Percentiles rank a stretch among this genome's conserved stretches.
These are phyloP conservation scores for Silvanus unidentatus DNA, from an alignment of 2,888 invertebrate species.

Conservation along the genomic window DNA sequence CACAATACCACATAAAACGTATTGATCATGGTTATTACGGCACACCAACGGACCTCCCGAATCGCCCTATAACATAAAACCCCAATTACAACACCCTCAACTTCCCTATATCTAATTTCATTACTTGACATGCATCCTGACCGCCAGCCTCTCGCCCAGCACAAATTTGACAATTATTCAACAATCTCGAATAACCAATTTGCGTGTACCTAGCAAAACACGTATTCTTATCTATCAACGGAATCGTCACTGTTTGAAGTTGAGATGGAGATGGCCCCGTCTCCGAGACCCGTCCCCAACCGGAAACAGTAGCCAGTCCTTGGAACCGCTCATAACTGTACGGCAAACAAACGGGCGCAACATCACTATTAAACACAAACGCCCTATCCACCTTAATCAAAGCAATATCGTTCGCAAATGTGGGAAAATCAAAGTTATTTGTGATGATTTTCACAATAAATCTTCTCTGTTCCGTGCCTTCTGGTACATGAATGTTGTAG, in stretches of 20 bases:
- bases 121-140: slow-evolving; percentile 32
- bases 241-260: slow-evolving; percentile 22
- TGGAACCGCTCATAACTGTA: slow-evolving; percentile 21
- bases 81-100: not conserved
- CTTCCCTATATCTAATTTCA: too few relatives aligned
- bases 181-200: slow-evolving; percentile 22
- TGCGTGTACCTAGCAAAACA: slow-evolving; percentile 23
- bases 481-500: slow-evolving; percentile 22
- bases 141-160: slow-evolving; percentile 25
- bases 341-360: slow-evolving; percentile 28
- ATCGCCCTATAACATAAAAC: slow-evolving; percentile 36
- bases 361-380: slow-evolving; percentile 15
- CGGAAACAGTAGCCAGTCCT: slow-evolving; percentile 23
- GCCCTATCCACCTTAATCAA: slow-evolving; percentile 24
- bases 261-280: slow-evolving; percentile 19
- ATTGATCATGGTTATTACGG: slow-evolving; percentile 30
- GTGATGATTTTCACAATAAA: slow-evolving; percentile 18
- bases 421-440: slow-evolving; percentile 23
- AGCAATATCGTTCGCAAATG: slow-evolving; percentile 29
- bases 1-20: slow-evolving; percentile 42
- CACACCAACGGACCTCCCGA: slow-evolving; percentile 44
- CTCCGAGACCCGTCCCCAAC: slow-evolving; percentile 30
- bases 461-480: slow-evolving; percentile 28
- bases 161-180: slow-evolving; percentile 30
- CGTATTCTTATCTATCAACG: slow-evolving; percentile 20